These are phyloP conservation scores for Benthochromis sp. DNA, from an alignment of 2,113 vertebrate genomes.

Conservation along the genomic window DNA sequence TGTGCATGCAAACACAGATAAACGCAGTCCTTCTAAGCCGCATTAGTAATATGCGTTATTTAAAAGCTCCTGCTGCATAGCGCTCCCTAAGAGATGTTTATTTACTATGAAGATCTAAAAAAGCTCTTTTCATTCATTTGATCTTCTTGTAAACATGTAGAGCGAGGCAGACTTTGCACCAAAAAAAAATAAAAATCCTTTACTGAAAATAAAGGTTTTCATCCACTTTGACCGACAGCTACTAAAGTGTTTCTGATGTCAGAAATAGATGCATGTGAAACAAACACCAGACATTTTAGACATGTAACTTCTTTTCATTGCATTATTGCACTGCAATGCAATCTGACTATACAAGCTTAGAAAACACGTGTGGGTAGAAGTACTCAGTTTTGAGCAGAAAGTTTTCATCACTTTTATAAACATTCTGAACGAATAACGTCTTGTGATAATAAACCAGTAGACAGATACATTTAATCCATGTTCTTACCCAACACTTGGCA, in stretches of 20 bases:
- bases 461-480: not conserved
- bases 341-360: not conserved
- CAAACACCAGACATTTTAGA: not conserved
- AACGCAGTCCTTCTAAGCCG: not conserved
- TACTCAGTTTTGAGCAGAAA: not conserved
- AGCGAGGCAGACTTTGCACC: not conserved
- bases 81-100: not conserved
- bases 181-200: not conserved
- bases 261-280: not conserved
- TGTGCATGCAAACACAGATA: not conserved
- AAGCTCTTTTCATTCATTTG: not conserved
- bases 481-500: conserved; percentile 44
- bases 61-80: not conserved
- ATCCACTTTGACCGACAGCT: not conserved
- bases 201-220: not conserved
- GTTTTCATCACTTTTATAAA: not conserved
- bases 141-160: not conserved
- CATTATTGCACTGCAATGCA: not conserved
- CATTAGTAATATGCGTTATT: not conserved
- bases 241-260: not conserved
- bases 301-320: not conserved
- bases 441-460: not conserved
- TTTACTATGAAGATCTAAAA: not conserved
- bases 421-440: not conserved
- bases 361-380: not conserved